phyloP scores from a whole-genome alignment of 1,140 invertebrate genomes.

The Bombus superbus region DNA sequence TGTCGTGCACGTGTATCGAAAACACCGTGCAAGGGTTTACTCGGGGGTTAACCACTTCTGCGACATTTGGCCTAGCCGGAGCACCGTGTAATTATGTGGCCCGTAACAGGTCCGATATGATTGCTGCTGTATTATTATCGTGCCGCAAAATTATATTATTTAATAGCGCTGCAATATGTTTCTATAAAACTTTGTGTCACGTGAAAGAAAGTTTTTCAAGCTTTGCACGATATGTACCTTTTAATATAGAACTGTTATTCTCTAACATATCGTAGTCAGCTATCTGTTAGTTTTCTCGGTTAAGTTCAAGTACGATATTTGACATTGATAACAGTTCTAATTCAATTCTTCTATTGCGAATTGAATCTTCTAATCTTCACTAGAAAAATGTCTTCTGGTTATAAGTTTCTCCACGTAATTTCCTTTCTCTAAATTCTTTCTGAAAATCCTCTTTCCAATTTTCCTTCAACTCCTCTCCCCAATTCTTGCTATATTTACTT shows the following conservation, averaged over 20 bases:
- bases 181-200: background rate
- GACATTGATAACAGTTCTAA: too few species aligned
- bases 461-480: background rate
- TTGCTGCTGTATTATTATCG: conserved; percentile 53
- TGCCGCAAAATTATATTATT: conserved; percentile 43
- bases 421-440: too few species aligned
- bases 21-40: conserved; percentile 59
- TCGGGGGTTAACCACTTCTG: conserved; percentile 66
- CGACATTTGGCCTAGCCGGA: conserved; percentile 65
- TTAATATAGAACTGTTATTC: background rate
- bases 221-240: background rate
- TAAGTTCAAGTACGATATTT: too few species aligned
- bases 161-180: conserved; percentile 56
- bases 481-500: background rate
- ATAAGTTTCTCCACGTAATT: too few species aligned
- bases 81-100: conserved; percentile 64
- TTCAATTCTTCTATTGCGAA: too few species aligned
- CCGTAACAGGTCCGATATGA: conserved; percentile 63
- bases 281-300: too few species aligned
- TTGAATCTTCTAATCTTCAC: too few species aligned
- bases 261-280: too few species aligned
- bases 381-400: too few species aligned
- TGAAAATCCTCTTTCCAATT: background rate
- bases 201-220: background rate
- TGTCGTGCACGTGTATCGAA: conserved; percentile 67